Conservation (phyloP, 2,113 vertebrate genomes). For the Eulacestoma nigropectus region DNA sequence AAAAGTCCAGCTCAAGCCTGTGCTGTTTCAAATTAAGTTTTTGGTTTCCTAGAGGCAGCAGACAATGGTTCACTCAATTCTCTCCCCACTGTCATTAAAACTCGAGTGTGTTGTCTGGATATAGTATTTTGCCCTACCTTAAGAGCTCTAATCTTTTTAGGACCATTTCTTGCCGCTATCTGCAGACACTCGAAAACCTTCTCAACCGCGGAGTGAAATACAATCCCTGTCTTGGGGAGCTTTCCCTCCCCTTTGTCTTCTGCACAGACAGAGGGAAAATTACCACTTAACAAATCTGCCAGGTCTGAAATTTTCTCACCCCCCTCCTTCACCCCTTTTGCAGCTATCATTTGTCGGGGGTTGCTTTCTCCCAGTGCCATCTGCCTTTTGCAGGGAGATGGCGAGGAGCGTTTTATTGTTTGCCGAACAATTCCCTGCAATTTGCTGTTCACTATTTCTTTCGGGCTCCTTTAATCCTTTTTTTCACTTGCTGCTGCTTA, state of each 20-base stretch:
- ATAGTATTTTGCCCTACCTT: conserved; percentile 54
- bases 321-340: neutral
- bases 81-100: conserved; percentile 56
- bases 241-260: conserved; percentile 49
- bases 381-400: conserved; percentile 39
- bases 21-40: conserved; percentile 54
- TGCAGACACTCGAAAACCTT: conserved; percentile 46
- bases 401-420: conserved; percentile 47
- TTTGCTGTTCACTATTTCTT: conserved; percentile 25
- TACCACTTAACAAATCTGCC: conserved; percentile 46
- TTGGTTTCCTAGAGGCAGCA: conserved; percentile 59
- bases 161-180: conserved; percentile 18
- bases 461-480: neutral
- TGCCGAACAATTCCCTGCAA: conserved; percentile 48
- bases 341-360: conserved; percentile 36
- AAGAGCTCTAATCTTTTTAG: conserved; percentile 63
- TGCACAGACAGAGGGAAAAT: conserved; percentile 53
- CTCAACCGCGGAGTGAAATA: conserved; percentile 8
- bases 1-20: neutral
- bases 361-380: conserved; percentile 15
- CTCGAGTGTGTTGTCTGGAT: conserved; percentile 52
- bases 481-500: neutral
- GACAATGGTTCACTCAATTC: conserved; percentile 49
- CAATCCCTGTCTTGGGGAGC: conserved; percentile 11
- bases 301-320: conserved; percentile 26